phyloP scores from a whole-genome alignment of 2,888 invertebrate species.

The Caradrina clavipalpis region DNA sequence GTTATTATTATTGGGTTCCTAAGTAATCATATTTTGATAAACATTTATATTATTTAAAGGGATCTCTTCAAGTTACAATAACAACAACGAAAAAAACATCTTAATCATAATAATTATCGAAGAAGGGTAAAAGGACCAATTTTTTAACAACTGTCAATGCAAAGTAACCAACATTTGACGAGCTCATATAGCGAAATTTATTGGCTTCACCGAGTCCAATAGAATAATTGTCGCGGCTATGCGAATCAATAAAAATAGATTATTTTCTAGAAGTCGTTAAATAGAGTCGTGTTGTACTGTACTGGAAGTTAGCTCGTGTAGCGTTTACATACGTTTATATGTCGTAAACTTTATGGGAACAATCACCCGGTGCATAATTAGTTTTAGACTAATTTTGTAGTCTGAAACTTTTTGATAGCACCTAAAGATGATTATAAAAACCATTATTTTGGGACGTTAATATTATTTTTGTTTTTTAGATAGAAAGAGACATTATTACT shows the following conservation, averaged over 20 bases:
- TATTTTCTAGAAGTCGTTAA: constrained; percentile 54
- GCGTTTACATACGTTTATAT: constrained; percentile 42
- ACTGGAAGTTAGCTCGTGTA: constrained; percentile 51
- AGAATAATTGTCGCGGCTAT: constrained; percentile 25
- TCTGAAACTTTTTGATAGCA: constrained; percentile 16
- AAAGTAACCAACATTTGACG: not conserved
- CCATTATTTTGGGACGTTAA: not conserved
- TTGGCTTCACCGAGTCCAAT: constrained; percentile 13
- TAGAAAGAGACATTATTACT: not conserved
- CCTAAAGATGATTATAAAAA: not conserved
- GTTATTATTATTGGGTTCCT: no score
- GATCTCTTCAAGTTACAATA: no score
- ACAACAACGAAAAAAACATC: no score
- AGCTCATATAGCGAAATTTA: not conserved
- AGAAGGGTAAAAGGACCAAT: constrained; percentile 9
- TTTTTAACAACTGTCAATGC: not conserved
- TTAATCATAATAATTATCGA: not conserved
- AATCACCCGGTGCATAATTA: constrained; percentile 69
- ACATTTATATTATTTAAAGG: no score
- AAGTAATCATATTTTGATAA: no score
- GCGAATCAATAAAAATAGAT: constrained; percentile 55
- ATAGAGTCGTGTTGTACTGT: constrained; percentile 55
- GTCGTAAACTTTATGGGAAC: constrained; percentile 73
- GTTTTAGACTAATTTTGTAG: constrained; percentile 60
- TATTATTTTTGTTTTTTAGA: not conserved